phyloP scores from a whole-genome alignment of 2,113 vertebrate genomes.

The Clarias magur region DNA sequence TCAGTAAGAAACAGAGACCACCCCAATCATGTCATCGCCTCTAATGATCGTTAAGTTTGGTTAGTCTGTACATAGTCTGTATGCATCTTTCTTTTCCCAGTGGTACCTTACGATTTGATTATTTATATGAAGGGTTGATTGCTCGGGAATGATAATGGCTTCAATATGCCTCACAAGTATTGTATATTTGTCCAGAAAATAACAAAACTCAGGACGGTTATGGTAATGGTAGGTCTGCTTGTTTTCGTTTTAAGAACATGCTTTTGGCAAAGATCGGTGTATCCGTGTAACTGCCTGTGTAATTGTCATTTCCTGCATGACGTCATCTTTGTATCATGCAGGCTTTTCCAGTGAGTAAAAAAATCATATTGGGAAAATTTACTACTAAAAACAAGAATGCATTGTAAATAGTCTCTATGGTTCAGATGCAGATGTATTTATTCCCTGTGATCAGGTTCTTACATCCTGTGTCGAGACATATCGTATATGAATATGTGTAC shows the following conservation, averaged over 20 bases:
- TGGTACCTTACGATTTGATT: slow-evolving; percentile 8
- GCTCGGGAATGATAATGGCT: slow-evolving; percentile 26
- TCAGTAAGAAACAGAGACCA: not conserved
- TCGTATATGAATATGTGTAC: slow-evolving; percentile 25
- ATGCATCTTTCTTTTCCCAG: not conserved
- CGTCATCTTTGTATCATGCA: not conserved
- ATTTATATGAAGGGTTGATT: slow-evolving; percentile 26
- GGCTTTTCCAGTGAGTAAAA: not conserved
- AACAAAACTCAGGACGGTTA: slow-evolving; percentile 6
- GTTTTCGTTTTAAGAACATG: not conserved
- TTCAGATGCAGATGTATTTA: slow-evolving; percentile 18
- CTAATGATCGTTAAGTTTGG: not conserved
- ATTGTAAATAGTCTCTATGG: not conserved
- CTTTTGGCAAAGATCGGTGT: slow-evolving; percentile 14
- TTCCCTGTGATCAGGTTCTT: slow-evolving; percentile 30
- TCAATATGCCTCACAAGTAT: slow-evolving; percentile 29
- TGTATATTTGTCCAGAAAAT: slow-evolving; percentile 19
- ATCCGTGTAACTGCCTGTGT: not conserved
- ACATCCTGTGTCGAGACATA: slow-evolving; percentile 3
- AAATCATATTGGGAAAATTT: not conserved
- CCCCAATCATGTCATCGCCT: not conserved
- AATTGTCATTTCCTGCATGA: not conserved
- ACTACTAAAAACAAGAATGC: not conserved
- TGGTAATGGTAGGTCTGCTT: not conserved
- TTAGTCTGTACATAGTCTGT: not conserved